Evolutionary conservation across 2,113 vertebrate genomes (phyloP), one percentile per base, ranked within the genome.

Genomic region (Alethe diademata): DNA sequence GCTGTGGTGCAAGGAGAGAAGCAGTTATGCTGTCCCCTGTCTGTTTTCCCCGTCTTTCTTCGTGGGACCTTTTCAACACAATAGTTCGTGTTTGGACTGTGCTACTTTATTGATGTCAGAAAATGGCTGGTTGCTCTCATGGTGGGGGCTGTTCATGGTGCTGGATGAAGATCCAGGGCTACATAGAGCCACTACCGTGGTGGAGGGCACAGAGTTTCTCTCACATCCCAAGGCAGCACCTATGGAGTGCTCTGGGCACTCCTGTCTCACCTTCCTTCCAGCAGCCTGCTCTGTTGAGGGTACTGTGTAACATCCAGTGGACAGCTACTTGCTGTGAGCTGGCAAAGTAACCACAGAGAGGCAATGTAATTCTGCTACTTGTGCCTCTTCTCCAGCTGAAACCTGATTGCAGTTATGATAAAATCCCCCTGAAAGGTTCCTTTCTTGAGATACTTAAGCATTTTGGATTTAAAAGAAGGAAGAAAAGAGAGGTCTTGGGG

Each of bases 31-130:
- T 56, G 23, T 36, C 0, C 2, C 26, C 35, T 75, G 35, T 35
- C 51, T 8, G 2, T 0, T 1, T 22, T 75, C 7, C 29, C 9
- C 0, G 0, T 53, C 31, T 50, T 50, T 58, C 56, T 42, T 75
- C 31, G 18, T 57, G 57, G 15, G 47, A 8, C 29, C 6, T 82
- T 85, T 84, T 71, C 43, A 71, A 18, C 42, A 20, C 3, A 2
- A 2, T 31, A 31, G 25, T 53, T 92, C 7, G 6, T 36, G 17
- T 69, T 40, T 18, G 36, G 36, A n/a, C 24, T 28, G 45, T 6
- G 9, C 31, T 11, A 7, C 38, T 70, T 26, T 16, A 11, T 6
- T 28, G 33, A 22, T 40, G 25, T 29, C 65, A 72, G 51, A 67
- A 81, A 66, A 71, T 22, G 31, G 28, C 35, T 73, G 71, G 1